These are phyloP conservation scores for Physocephala rufipes DNA, from an alignment of 2,888 invertebrate species.

Conservation along the genomic window DNA sequence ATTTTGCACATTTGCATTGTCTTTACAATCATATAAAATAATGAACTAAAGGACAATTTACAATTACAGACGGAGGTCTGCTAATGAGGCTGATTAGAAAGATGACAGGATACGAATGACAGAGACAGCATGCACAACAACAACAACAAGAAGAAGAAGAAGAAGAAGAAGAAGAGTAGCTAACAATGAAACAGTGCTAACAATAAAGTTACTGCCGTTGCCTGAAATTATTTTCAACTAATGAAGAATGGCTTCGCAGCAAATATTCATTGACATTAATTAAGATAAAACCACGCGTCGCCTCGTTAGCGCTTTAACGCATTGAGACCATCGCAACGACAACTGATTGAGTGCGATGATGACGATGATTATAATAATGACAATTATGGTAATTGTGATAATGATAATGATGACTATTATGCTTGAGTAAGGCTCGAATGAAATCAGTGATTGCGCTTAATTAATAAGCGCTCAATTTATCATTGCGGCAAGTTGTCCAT, in stretches of 20 bases:
- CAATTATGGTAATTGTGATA: not conserved
- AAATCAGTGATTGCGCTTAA: slow-evolving; percentile 12
- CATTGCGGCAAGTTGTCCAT: slow-evolving; percentile 3
- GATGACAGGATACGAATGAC: not conserved
- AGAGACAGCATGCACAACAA: not conserved
- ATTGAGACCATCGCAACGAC: not conserved
- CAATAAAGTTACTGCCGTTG: not conserved
- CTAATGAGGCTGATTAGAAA: not conserved
- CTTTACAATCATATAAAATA: not conserved
- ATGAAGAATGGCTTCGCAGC: not conserved
- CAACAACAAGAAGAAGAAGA: not conserved
- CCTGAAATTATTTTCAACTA: not conserved
- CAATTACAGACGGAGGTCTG: not conserved
- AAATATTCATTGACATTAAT: slow-evolving; percentile 23
- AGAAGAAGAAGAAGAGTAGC: not conserved
- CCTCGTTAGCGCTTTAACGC: not conserved
- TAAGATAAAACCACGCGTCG: slow-evolving; percentile 11
- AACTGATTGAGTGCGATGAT: not conserved
- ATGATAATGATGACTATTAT: not conserved
- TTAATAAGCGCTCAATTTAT: slow-evolving; percentile 24
- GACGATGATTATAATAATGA: not conserved
- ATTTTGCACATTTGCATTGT: not conserved
- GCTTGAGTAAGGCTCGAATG: not conserved
- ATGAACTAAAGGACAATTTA: not conserved
- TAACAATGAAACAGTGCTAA: too few species aligned